Conservation (phyloP, 1,140 invertebrate species). For the Episyrphus balteatus region DNA sequence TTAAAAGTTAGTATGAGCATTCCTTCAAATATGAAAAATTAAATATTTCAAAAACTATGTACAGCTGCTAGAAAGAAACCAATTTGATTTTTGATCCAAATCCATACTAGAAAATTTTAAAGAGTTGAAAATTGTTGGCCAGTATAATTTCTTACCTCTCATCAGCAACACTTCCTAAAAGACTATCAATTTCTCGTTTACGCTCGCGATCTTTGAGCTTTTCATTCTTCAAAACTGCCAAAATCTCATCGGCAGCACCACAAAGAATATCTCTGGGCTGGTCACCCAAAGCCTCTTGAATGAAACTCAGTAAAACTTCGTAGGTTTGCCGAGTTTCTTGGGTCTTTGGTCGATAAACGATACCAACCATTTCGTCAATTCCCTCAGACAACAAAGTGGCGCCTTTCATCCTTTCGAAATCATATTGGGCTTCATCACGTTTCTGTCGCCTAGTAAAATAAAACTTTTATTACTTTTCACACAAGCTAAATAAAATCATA, state of each 20-base stretch:
- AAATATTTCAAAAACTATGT: too few relatives aligned
- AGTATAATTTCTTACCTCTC: slow-evolving; percentile 56
- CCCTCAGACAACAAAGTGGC: slow-evolving; percentile 77
- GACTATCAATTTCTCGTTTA: slow-evolving; percentile 81
- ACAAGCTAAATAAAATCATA: not conserved
- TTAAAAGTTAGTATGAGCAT: too few relatives aligned
- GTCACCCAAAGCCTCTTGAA: slow-evolving; percentile 95
- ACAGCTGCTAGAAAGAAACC: too few relatives aligned
- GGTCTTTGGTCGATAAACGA: slow-evolving; percentile 92
- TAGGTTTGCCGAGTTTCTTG: slow-evolving; percentile 96
- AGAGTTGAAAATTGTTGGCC: too few relatives aligned
- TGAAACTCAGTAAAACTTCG: slow-evolving; percentile 89
- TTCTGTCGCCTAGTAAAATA: slow-evolving; percentile 55
- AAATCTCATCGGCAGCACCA: slow-evolving; percentile 96
- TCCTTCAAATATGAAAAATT: too few relatives aligned
- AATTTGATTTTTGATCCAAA: too few relatives aligned
- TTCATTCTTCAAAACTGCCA: slow-evolving; percentile 92
- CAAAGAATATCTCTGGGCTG: slow-evolving; percentile 93
- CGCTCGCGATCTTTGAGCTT: slow-evolving; percentile 86
- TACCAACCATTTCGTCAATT: slow-evolving; percentile 85
- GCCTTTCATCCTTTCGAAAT: slow-evolving; percentile 82
- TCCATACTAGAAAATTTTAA: too few relatives aligned
- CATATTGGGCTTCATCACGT: slow-evolving; percentile 82
- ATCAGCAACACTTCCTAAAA: slow-evolving; percentile 80
- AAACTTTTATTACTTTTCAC: not conserved